Conservation (phyloP, 2,797 vertebrate species). For the Valencia hispanica region DNA sequence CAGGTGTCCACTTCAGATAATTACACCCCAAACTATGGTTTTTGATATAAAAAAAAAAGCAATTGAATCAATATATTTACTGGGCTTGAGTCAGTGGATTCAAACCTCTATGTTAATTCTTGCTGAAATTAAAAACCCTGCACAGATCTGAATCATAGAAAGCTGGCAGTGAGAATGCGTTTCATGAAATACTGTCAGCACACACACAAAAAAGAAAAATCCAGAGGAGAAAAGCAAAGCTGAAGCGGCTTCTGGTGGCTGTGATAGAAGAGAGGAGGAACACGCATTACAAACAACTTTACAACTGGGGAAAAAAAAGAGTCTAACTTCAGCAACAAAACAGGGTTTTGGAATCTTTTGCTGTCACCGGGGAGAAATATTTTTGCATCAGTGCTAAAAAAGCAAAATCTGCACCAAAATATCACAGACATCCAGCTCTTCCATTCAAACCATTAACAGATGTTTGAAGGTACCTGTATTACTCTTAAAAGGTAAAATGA, state of each 20-base stretch:
- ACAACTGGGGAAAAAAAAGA: slow-evolving; percentile 15
- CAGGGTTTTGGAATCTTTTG: neutral
- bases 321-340: slow-evolving; percentile 10
- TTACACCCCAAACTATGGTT: slow-evolving; percentile 35
- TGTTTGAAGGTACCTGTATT: slow-evolving; percentile 9
- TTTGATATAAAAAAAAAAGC: slow-evolving; percentile 42
- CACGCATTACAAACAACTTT: slow-evolving; percentile 20
- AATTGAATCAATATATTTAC: slow-evolving; percentile 29
- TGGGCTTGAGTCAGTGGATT: neutral
- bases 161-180: slow-evolving; percentile 13
- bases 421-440: slow-evolving; percentile 4
- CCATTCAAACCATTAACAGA: slow-evolving; percentile 14
- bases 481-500: no score
- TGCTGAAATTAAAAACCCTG: slow-evolving; percentile 23
- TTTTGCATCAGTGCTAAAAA: slow-evolving; percentile 1
- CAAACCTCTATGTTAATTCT: slow-evolving; percentile 26
- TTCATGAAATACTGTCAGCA: slow-evolving; percentile 22
- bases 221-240: slow-evolving; percentile 34
- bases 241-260: slow-evolving; percentile 29
- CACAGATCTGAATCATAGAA: slow-evolving; percentile 19
- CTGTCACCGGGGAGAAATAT: slow-evolving; percentile 14
- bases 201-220: neutral
- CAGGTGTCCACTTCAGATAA: slow-evolving; percentile 42
- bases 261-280: slow-evolving; percentile 27
- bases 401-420: neutral